Evolutionary conservation across 2,888 invertebrate species (phyloP).

Genomic region (Scrobipalpa costella): DNA sequence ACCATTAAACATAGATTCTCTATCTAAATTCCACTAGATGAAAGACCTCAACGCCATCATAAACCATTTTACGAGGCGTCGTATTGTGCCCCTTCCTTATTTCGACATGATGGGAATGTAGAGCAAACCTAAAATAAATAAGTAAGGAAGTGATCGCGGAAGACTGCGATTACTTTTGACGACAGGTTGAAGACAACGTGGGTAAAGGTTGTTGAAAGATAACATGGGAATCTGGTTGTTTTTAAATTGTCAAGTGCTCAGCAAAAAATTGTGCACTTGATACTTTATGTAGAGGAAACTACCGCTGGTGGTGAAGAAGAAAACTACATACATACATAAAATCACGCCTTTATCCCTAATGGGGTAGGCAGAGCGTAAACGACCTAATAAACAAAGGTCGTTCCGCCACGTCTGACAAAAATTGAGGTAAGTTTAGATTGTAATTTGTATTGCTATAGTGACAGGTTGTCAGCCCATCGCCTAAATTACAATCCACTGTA

Average conservation of each 20-base stretch:
- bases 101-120: slow-evolving; percentile 8
- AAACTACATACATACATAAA: too few species aligned
- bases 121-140: slow-evolving; percentile 14
- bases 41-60: slow-evolving; percentile 12
- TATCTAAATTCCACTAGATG: slow-evolving; percentile 1
- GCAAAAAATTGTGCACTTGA: background rate
- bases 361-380: too few species aligned
- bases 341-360: too few species aligned
- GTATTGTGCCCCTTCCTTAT: slow-evolving; percentile 18
- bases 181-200: slow-evolving; percentile 2
- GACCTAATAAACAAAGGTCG: too few species aligned
- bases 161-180: slow-evolving; percentile 6
- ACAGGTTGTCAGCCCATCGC: too few species aligned
- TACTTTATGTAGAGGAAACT: background rate
- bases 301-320: too few species aligned
- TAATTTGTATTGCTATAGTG: too few species aligned
- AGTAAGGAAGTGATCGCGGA: slow-evolving; percentile 14
- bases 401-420: too few species aligned
- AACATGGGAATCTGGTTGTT: background rate
- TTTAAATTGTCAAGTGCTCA: background rate
- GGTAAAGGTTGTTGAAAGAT: background rate
- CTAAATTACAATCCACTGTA: too few species aligned
- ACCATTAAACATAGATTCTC: background rate
- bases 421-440: too few species aligned
- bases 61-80: slow-evolving; percentile 4